Conservation (phyloP, 2,888 invertebrate species). For the Megastigmus dorsalis region DNA sequence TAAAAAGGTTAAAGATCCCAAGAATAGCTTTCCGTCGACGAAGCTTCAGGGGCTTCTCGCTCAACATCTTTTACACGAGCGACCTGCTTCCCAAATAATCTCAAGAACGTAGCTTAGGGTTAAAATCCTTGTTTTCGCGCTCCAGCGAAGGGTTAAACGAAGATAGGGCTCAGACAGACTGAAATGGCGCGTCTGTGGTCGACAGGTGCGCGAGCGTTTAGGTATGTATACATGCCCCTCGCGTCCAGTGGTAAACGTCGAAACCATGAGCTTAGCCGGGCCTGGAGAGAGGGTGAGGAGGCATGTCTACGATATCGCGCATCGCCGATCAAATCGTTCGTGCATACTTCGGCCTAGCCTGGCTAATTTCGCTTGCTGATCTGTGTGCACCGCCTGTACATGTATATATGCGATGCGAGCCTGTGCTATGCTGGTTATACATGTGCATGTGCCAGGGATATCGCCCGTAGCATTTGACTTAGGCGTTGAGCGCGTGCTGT, state of each 20-base stretch:
- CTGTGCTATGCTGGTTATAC: no score
- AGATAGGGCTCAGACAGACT: not conserved
- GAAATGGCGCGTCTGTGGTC: conserved; percentile 13
- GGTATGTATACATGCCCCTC: not conserved
- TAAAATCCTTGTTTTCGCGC: conserved; percentile 31
- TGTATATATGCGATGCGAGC: no score
- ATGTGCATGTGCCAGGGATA: no score
- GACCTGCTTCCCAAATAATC: no score
- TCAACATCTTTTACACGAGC: no score
- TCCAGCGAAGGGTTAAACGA: conserved; percentile 16
- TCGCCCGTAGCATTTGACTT: not conserved
- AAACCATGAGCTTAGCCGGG: conserved; percentile 65
- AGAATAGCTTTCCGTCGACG: no score
- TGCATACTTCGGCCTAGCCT: conserved; percentile 67
- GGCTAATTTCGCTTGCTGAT: conserved; percentile 55
- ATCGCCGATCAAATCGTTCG: conserved; percentile 72
- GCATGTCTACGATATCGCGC: conserved; percentile 68
- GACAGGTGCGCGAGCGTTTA: conserved; percentile 38
- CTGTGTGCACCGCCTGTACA: not conserved
- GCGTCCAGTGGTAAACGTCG: conserved; percentile 65
- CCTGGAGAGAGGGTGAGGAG: no score
- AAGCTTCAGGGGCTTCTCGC: no score
- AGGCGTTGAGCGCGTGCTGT: not conserved
- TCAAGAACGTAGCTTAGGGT: no score
- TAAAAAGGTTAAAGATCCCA: no score